Base-by-base conservation (phyloP, 2,888 invertebrate genomes). In the Brachyopa scutellaris region DNA sequence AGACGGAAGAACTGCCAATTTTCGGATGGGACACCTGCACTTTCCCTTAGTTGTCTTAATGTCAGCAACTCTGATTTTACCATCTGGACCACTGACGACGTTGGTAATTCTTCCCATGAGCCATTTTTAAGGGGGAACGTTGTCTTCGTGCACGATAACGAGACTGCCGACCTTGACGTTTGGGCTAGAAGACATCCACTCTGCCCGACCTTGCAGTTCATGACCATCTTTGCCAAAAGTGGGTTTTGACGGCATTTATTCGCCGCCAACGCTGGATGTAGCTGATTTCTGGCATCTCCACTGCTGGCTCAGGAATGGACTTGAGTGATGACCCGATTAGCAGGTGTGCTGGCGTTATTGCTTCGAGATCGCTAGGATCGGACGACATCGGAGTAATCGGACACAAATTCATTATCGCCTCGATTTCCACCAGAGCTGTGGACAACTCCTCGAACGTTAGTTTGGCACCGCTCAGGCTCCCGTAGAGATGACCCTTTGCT, bases 81-180 rank as follows among this genome's bases (percentile, higher is more conserved):
- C 73, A 19, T 64, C 64, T 4, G 8, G 7, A 11, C 64, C 73
- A 6, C 31, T 4, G 33, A 64, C 9, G 6, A 36, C 26, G 0
- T 29, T 49, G n/a, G n/a, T n/a, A n/a, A n/a, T n/a, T n/a, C n/a
- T n/a, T n/a, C n/a, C n/a, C n/a, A n/a, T n/a, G n/a, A 55, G 51
- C 73, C 73, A 73, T 19, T 17, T 51, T 53, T 62, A 40, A 3
- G 62, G 72, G 0, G 62, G 61, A 7, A 70, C 0, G 9, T 23
- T 23, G 6, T 59, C 26, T 1, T 59, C 70, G 8, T 59, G 59
- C 1, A 62, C 51, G 9, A 72, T 17, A 17, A 70, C 69, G 0
- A 57, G 11, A 15, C 21, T 29, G 0, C 57, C 57, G 26, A 57
- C 2, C 4, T 5, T 19, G 6, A 57, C 19, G 8, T 69, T 38